phyloP scores from a whole-genome alignment of 2,113 vertebrate genomes.

The Machaerirhynchus nigripectus region DNA sequence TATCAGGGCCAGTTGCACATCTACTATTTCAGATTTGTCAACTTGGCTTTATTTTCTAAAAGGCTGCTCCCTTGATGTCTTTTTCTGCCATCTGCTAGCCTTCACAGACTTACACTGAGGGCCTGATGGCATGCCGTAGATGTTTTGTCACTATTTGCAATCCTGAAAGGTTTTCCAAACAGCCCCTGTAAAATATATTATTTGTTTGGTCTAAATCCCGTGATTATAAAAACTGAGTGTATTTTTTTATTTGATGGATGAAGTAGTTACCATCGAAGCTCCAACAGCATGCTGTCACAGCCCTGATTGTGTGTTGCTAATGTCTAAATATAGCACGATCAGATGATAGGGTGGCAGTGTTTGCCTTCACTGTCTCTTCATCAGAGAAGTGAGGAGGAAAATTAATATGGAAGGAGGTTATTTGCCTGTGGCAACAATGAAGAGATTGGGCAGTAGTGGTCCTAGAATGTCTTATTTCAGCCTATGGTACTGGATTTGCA shows the following conservation, averaged over 20 bases:
- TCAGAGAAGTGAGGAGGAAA: background rate
- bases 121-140: background rate
- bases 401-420: background rate
- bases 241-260: background rate
- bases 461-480: background rate
- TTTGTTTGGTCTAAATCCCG: background rate
- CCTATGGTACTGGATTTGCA: background rate
- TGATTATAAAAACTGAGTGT: background rate
- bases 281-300: background rate
- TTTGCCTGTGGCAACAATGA: background rate
- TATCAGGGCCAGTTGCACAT: background rate
- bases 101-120: background rate
- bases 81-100: conserved; percentile 23
- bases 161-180: background rate
- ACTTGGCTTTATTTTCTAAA: background rate
- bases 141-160: background rate
- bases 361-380: background rate
- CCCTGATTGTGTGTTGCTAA: background rate
- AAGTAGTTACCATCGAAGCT: background rate
- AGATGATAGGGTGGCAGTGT: background rate
- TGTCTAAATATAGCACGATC: background rate
- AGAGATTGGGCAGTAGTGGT: background rate
- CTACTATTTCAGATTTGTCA: background rate
- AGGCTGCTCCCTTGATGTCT: background rate
- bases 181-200: background rate